Conservation (phyloP, 1,140 invertebrate species). For the Aethina tumida region DNA sequence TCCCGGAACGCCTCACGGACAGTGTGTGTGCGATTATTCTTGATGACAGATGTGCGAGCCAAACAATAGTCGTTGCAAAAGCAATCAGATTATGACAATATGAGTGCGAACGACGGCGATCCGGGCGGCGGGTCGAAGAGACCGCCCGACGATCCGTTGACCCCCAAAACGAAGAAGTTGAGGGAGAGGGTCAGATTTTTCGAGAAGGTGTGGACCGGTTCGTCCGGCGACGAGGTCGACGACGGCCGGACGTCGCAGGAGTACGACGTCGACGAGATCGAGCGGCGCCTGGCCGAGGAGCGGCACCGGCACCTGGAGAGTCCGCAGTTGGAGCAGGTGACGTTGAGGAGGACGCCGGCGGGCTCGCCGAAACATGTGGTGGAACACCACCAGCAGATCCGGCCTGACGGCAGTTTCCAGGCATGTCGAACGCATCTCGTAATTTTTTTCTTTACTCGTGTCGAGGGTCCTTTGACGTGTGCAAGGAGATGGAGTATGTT, state of each 20-base stretch:
- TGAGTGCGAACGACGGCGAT: constrained; percentile 19
- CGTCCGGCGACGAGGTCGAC: constrained; percentile 38
- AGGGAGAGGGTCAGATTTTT: constrained; percentile 64
- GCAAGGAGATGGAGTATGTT: too few relatives aligned
- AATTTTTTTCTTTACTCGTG: constrained; percentile 9
- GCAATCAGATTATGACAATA: constrained; percentile 12
- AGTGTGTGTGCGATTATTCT: constrained; percentile 5
- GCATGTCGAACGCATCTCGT: too few relatives aligned
- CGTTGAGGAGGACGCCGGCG: constrained; percentile 44
- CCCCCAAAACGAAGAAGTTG: constrained; percentile 38
- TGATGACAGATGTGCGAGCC: constrained; percentile 17
- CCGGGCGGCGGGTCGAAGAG: constrained; percentile 18
- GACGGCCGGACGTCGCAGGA: constrained; percentile 46
- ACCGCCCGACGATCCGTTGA: constrained; percentile 19
- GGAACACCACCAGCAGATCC: constrained; percentile 17
- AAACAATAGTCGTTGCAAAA: not conserved
- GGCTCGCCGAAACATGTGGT: constrained; percentile 37
- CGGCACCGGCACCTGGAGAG: constrained; percentile 41
- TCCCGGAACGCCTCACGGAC: constrained; percentile 1
- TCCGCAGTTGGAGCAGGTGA: constrained; percentile 44
- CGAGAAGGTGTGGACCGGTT: constrained; percentile 61
- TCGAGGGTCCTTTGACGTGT: too few relatives aligned
- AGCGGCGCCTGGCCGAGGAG: constrained; percentile 45
- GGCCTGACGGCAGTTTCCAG: constrained; percentile 24
- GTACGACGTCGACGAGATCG: constrained; percentile 49